Conservation (phyloP, 2,888 invertebrate genomes). For the Melieria crassipennis region DNA sequence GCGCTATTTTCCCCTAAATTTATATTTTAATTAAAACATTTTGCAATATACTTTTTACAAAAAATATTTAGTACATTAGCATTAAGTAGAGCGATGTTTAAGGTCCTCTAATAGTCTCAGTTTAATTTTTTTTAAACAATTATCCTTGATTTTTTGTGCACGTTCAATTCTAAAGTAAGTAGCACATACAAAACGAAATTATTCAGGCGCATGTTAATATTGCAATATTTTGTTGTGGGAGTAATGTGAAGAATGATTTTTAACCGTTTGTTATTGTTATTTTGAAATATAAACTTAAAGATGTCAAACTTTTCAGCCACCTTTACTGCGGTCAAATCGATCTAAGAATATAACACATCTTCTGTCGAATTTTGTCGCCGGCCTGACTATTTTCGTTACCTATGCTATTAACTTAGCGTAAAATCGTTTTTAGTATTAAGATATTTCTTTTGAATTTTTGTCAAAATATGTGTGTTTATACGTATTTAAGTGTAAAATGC, state of each 20-base stretch:
- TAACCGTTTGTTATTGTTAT: neutral
- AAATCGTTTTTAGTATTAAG: conserved; percentile 17
- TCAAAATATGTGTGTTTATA: conserved; percentile 13
- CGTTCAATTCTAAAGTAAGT: conserved; percentile 12
- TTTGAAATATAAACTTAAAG: no score
- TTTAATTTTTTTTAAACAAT: neutral
- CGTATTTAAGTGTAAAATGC: conserved; percentile 13
- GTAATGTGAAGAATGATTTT: conserved; percentile 19
- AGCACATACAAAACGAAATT: no score
- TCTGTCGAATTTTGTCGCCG: no score
- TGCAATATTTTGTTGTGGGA: neutral
- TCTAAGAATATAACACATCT: no score
- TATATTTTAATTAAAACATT: neutral
- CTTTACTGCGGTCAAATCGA: no score
- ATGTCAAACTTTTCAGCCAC: no score
- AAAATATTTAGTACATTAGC: no score
- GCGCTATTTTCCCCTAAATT: neutral
- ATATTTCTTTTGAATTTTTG: conserved; percentile 25
- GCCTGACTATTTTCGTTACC: no score
- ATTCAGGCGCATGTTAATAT: no score
- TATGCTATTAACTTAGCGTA: no score
- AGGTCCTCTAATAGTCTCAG: no score
- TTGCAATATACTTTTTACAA: conserved; percentile 1
- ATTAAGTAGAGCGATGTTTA: no score
- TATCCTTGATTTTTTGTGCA: conserved; percentile 15